phyloP scores from a whole-genome alignment of 2,113 vertebrate genomes.

The Gymnogyps californianus region DNA sequence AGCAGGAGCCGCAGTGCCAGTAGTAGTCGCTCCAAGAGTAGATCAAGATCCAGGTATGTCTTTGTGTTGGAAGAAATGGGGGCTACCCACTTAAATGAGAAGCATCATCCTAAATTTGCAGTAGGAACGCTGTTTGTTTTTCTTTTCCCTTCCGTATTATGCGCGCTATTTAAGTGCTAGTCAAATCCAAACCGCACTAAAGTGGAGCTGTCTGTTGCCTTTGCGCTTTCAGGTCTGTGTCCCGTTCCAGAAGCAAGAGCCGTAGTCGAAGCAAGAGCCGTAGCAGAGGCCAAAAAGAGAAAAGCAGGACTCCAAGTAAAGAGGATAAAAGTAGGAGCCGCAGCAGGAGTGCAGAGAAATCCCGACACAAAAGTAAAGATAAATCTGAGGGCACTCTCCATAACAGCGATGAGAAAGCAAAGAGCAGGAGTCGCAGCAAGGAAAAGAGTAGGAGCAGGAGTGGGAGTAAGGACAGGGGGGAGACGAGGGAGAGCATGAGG shows the following conservation, averaged over 20 bases:
- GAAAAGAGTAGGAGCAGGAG: constrained; percentile 74
- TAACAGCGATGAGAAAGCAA: constrained; percentile 65
- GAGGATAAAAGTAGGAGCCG: constrained; percentile 77
- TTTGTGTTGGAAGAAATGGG: neutral
- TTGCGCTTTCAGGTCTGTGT: constrained; percentile 78
- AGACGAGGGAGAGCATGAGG: constrained; percentile 63
- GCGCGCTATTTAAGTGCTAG: neutral
- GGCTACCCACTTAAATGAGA: neutral
- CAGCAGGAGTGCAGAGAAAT: constrained; percentile 72
- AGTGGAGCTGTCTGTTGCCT: neutral
- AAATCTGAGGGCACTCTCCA: constrained; percentile 64
- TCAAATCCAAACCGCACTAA: neutral
- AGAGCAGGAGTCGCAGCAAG: constrained; percentile 74
- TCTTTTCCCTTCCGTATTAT: neutral
- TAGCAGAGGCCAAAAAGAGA: constrained; percentile 78
- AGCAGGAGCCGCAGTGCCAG: constrained; percentile 90
- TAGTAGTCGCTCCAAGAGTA: constrained; percentile 84
- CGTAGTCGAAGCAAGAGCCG: constrained; percentile 78
- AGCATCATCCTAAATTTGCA: neutral
- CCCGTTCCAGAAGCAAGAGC: constrained; percentile 84
- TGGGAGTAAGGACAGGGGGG: constrained; percentile 63
- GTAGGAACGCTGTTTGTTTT: neutral
- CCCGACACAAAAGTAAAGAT: constrained; percentile 73
- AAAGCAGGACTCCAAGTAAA: constrained; percentile 82
- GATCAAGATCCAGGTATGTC: constrained; percentile 85